Evolutionary conservation across 35 echinoderm and acorn worm genomes (phyloP).

Genomic region (Diadema setosum): DNA sequence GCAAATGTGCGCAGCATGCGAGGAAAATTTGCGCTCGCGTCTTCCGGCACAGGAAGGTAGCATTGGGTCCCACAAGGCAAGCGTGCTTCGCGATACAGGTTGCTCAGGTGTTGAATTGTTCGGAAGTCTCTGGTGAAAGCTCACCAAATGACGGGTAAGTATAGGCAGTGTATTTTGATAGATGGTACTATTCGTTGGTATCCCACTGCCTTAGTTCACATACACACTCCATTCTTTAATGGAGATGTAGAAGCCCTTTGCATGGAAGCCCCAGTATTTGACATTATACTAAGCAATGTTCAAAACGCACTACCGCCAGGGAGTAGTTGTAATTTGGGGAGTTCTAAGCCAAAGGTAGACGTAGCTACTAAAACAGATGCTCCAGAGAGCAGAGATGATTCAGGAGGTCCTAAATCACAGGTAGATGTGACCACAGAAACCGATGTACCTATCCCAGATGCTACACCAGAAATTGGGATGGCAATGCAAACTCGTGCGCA

Average conservation of each 20-base stretch:
- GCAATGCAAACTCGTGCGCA: neutral
- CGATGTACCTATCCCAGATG: no score
- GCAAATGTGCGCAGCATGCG: constrained; percentile 29
- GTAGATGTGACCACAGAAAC: no score
- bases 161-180: constrained; percentile 41
- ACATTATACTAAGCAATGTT: constrained; percentile 54
- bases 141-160: constrained; percentile 32
- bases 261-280: constrained; percentile 52
- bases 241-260: constrained; percentile 54
- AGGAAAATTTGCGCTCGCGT: neutral
- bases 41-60: constrained; percentile 23
- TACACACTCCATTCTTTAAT: constrained; percentile 53
- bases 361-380: no score
- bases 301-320: neutral
- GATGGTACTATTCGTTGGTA: constrained; percentile 38
- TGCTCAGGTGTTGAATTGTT: constrained; percentile 49
- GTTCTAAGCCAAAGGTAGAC: neutral
- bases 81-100: constrained; percentile 47
- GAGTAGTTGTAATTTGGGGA: neutral
- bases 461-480: neutral
- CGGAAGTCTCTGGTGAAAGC: neutral
- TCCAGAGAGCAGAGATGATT: neutral
- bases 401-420: no score
- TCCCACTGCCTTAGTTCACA: constrained; percentile 15
- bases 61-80: constrained; percentile 1